phyloP scores from a whole-genome alignment of 2,797 vertebrate species.

The Tauraco hartlaubi region DNA sequence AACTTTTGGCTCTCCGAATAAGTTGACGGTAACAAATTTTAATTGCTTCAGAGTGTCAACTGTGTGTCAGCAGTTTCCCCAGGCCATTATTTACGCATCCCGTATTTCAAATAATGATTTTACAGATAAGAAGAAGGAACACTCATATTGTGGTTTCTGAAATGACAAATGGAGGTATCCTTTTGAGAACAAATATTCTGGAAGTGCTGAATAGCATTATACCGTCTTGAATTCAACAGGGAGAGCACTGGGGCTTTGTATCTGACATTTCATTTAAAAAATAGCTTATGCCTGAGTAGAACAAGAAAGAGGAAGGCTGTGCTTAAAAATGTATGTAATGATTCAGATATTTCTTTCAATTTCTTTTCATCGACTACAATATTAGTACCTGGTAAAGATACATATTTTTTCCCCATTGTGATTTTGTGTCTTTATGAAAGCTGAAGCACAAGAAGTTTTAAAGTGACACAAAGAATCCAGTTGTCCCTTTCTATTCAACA shows the following conservation, averaged over 20 bases:
- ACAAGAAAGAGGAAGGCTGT: background rate
- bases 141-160: background rate
- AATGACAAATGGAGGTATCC: background rate
- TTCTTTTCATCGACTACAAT: background rate
- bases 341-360: background rate
- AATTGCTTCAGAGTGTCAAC: background rate
- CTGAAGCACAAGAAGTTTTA: background rate
- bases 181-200: slow-evolving; percentile 15
- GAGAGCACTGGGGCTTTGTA: background rate
- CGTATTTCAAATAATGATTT: background rate
- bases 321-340: background rate
- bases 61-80: background rate
- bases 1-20: background rate
- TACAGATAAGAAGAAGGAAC: background rate
- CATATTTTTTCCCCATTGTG: background rate
- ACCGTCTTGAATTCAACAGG: background rate
- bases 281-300: background rate
- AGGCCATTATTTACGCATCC: background rate
- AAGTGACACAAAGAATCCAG: background rate
- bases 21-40: background rate
- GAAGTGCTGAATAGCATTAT: background rate
- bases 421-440: background rate
- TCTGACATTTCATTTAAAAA: slow-evolving; percentile 18
- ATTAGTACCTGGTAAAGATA: background rate
- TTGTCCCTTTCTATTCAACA: background rate